Conservation (phyloP, 2,888 invertebrate genomes). For the Apamea monoglypha region DNA sequence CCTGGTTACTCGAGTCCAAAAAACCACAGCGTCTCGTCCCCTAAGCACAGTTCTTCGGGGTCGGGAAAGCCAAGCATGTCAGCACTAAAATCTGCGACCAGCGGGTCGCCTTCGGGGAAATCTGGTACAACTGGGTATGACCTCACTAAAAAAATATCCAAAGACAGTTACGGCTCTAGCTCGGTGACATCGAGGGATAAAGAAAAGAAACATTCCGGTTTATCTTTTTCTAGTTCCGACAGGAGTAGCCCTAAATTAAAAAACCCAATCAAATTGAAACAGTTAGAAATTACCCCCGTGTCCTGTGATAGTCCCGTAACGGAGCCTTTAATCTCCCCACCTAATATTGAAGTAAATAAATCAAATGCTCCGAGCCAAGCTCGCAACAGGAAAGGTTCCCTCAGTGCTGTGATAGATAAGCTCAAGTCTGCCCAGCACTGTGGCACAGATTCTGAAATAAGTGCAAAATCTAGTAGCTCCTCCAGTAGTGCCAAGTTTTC, state of each 20-base stretch:
- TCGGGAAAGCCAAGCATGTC: conserved; percentile 97
- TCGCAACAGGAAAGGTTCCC: conserved; percentile 93
- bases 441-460: conserved; percentile 88
- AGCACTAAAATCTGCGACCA: conserved; percentile 94
- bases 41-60: conserved; percentile 93
- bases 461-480: conserved; percentile 86
- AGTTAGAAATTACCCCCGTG: conserved; percentile 91
- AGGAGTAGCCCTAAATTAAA: conserved; percentile 92
- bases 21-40: conserved; percentile 94
- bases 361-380: conserved; percentile 91
- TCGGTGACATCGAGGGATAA: conserved; percentile 87
- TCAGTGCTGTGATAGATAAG: conserved; percentile 97
- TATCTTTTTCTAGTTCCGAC: conserved; percentile 89
- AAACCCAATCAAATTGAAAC: conserved; percentile 92
- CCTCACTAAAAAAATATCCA: conserved; percentile 89
- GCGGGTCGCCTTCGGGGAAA: conserved; percentile 92
- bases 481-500: conserved; percentile 86
- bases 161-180: conserved; percentile 85
- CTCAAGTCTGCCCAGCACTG: conserved; percentile 94
- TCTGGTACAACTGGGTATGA: conserved; percentile 89
- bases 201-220: conserved; percentile 89
- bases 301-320: conserved; percentile 87
- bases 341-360: conserved; percentile 91
- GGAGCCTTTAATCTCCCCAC: conserved; percentile 87
- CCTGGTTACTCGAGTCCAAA: conserved; percentile 94